phyloP scores from a whole-genome alignment of 2,113 vertebrate genomes.

The Pterocles orientalis region DNA sequence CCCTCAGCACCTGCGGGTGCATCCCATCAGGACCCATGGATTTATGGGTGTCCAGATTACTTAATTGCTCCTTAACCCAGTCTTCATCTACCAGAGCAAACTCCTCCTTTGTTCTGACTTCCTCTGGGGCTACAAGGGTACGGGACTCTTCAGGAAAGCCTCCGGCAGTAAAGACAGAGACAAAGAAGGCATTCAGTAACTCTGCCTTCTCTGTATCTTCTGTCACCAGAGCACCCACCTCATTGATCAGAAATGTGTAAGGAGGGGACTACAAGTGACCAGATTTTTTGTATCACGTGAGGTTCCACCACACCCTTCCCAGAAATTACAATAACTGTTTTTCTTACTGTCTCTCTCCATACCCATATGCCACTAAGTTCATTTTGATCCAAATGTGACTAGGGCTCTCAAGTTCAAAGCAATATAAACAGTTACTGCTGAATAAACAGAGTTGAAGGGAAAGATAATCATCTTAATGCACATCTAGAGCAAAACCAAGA shows the following conservation, averaged over 20 bases:
- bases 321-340: not conserved
- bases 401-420: not conserved
- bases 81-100: too few relatives aligned
- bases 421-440: not conserved
- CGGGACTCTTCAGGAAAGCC: too few relatives aligned
- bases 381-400: not conserved
- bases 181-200: too few relatives aligned
- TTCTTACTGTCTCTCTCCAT: not conserved
- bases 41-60: too few relatives aligned
- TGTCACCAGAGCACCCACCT: too few relatives aligned
- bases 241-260: not conserved
- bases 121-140: too few relatives aligned
- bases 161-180: too few relatives aligned
- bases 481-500: not conserved
- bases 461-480: not conserved
- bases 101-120: too few relatives aligned
- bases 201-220: too few relatives aligned
- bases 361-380: not conserved
- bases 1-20: too few relatives aligned
- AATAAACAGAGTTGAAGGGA: not conserved
- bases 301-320: not conserved
- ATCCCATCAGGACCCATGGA: too few relatives aligned
- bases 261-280: not conserved
- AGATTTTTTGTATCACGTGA: not conserved
- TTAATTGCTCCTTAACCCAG: too few relatives aligned